Evolutionary conservation across 2,797 vertebrate species (phyloP), one percentile per base, ranked within the genome.

Genomic region (Trachurus trachurus): DNA sequence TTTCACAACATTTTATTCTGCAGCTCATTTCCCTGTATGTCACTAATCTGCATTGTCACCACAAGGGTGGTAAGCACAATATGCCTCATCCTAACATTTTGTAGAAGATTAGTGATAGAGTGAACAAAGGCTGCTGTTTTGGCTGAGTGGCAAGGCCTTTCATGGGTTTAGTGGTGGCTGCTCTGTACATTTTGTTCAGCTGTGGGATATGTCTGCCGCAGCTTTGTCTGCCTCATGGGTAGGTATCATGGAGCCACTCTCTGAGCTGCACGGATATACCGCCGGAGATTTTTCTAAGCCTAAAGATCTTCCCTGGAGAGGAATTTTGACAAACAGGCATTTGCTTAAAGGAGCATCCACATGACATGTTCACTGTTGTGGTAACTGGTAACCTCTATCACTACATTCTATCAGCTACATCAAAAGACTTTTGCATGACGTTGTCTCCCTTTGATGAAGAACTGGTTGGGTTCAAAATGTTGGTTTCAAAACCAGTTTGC

Each of bases 81-180:
- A 73, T 58, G 54, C 77, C 67, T 84, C 83, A 80, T 84, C 70
- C 74, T 66, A 71, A 73, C 66, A 56, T 70, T 86, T 85, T 81
- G 76, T 26, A 62, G 67, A 80, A 83, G 89, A 87, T 91, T 87
- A 87, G 83, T 9, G 45, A 87, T 66, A 59, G 65, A 26, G 42
- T 31, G 78, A 88, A 91, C 86, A 90, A 85, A 90, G 80, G 68
- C 70, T 10, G 67, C 71, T 83, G 81, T 82, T 86, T 83, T 84
- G 82, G 87, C 68, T 91, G 86, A 89, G 70, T 78, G 84, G 74
- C 54, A 65, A 84, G 72, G 78, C 65, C 83, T 90, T 90, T 88
- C 71, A 86, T 87, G 82, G 90, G 84, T 92, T 90, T 90, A 90
- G 82, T n/a, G 71, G 80, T 75, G 81, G 76, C 71, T 86, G 73